Evolutionary conservation across 2,888 invertebrate genomes (phyloP).

Genomic region (Sarcophaga caerulescens): DNA sequence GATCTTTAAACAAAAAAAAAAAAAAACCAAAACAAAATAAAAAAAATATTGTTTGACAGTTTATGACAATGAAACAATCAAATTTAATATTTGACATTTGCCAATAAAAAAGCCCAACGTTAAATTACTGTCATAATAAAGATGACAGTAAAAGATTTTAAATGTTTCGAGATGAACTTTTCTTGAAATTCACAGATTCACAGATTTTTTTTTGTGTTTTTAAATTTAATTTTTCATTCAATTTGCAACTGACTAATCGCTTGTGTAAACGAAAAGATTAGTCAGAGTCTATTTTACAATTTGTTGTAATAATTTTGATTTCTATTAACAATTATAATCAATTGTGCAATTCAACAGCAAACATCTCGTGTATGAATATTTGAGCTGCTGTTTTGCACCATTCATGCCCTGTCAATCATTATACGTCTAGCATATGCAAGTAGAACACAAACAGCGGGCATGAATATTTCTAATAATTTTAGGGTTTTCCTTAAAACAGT

Average conservation of each 20-base stretch:
- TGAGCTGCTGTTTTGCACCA: background rate
- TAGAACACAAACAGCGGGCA: background rate
- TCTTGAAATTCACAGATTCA: too few relatives aligned
- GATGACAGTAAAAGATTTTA: constrained; percentile 7
- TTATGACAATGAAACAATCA: constrained; percentile 47
- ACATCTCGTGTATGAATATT: background rate
- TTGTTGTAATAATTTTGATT: constrained; percentile 22
- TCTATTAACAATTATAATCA: constrained; percentile 13
- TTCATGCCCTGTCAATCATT: background rate
- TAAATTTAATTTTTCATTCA: background rate
- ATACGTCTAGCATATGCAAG: too few relatives aligned
- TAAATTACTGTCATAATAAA: background rate
- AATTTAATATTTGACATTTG: constrained; percentile 47
- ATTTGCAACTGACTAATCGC: background rate
- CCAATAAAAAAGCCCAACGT: background rate
- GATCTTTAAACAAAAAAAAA: constrained; percentile 52
- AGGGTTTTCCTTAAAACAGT: background rate
- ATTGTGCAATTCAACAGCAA: background rate
- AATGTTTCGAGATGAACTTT: too few relatives aligned
- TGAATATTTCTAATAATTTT: background rate
- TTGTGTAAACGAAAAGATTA: constrained; percentile 13
- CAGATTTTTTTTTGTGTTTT: background rate
- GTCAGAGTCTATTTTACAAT: constrained; percentile 39
- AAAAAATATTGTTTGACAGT: constrained; percentile 37
- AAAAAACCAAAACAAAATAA: background rate